These are phyloP conservation scores for Melanotaenia duboulayi DNA, from an alignment of 2,113 vertebrate genomes.

Conservation along the genomic window DNA sequence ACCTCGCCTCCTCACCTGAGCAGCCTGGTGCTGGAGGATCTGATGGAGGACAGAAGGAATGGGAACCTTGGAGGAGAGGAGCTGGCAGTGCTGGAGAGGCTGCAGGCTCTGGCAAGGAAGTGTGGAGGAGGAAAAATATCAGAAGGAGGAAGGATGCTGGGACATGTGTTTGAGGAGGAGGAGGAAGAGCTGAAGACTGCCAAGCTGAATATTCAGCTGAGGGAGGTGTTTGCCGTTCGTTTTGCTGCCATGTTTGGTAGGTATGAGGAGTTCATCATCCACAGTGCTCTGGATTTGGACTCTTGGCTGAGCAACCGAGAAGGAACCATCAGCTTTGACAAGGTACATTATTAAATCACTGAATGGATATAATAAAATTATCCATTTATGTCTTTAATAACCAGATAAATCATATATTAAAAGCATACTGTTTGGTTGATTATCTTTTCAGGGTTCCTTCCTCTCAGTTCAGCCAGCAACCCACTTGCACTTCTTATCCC, in stretches of 20 bases:
- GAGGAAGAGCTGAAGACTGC: slow-evolving; percentile 88
- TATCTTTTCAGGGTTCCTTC: slow-evolving; percentile 90
- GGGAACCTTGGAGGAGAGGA: slow-evolving; percentile 89
- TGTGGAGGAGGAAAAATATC: slow-evolving; percentile 68
- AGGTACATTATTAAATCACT: slow-evolving; percentile 81
- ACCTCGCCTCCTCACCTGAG: slow-evolving; percentile 83
- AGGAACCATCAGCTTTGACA: slow-evolving; percentile 95
- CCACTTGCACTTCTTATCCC: slow-evolving; percentile 93
- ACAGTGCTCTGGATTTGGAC: slow-evolving; percentile 91
- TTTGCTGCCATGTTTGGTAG: slow-evolving; percentile 93
- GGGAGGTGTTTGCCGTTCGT: slow-evolving; percentile 93
- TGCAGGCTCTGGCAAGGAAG: slow-evolving; percentile 89
- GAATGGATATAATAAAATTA: not conserved
- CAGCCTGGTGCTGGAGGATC: slow-evolving; percentile 88
- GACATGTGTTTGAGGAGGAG: slow-evolving; percentile 80
- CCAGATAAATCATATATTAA: not conserved
- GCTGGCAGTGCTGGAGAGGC: slow-evolving; percentile 89
- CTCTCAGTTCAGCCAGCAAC: slow-evolving; percentile 92
- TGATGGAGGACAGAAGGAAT: slow-evolving; percentile 92
- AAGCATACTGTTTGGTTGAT: not conserved
- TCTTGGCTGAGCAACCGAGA: slow-evolving; percentile 96
- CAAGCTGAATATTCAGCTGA: slow-evolving; percentile 91
- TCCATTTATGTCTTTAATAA: not conserved
- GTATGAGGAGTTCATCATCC: slow-evolving; percentile 95
- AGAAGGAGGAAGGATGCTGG: slow-evolving; percentile 60